Evolutionary conservation across 2,797 vertebrate species (phyloP), one percentile per base, ranked within the genome.

Genomic region (Sciurus carolinensis): DNA sequence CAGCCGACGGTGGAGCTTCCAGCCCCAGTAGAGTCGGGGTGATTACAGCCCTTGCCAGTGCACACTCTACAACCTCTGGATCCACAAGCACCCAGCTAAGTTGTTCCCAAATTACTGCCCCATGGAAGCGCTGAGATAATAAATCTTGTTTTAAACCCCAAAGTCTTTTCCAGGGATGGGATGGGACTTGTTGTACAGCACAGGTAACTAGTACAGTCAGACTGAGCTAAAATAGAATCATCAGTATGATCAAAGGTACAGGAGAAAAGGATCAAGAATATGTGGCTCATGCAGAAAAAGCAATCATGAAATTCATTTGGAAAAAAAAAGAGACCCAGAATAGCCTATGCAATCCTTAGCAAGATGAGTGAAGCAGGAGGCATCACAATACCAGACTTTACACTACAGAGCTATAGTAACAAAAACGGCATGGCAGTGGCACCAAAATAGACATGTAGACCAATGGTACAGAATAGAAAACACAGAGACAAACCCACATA

Each of bases 101-200:
- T 36, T 80, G 11, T 22, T 90, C 39, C 66, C 77, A 95, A 76
- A 91, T 85, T 71, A 39, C 79, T 77, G 18, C 81, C 54, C 28
- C 28, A n/a, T 42, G 4, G 10, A 94, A 90, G 47, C 10, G 14
- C 36, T 62, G 66, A 94, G 33, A 69, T 54, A 69, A 90, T 71
- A 33, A 66, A 30, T 54, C 12, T 66, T 92, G 13, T 54, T 57
- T 57, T 52, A 69, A 76, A 64, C 26, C 22, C 82, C 62, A 76
- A 17, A 22, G 8, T 30, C 80, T 77, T 77, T 44, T 44, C 39
- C 1, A 13, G 17, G 18, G 11, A 33, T 47, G 24, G 26, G 39
- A 8, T 2, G 24, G 44, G 44, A 89, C 69, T 52, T 81, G 24
- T 50, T 62, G 47, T 1, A 75, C 7, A 86, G 30, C 22, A 15